These are phyloP conservation scores for Bugula neritina DNA, from an alignment of 2,888 invertebrate genomes.

Conservation along the genomic window DNA sequence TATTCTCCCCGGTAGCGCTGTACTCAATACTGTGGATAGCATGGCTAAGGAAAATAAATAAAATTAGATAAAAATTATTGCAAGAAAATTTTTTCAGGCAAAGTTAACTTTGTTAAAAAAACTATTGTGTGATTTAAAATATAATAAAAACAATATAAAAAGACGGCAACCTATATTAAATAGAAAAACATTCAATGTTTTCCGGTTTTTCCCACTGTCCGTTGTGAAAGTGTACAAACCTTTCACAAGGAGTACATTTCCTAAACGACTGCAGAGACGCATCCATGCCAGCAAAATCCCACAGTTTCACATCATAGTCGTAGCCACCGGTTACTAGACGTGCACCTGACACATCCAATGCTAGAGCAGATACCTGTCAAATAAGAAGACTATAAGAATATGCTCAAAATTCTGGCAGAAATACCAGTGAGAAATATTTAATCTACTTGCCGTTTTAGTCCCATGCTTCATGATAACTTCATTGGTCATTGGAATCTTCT, in stretches of 20 bases:
- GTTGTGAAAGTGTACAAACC: slow-evolving; percentile 43
- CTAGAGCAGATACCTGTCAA: slow-evolving; percentile 65
- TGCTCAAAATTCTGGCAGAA: no score
- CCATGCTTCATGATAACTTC: slow-evolving; percentile 81
- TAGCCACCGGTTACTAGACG: slow-evolving; percentile 82
- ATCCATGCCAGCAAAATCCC: slow-evolving; percentile 99
- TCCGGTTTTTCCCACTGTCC: no score
- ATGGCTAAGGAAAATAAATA: slow-evolving; percentile 58
- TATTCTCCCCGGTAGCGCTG: slow-evolving; percentile 85
- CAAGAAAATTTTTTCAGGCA: no score
- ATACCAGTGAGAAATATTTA: no score
- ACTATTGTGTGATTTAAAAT: no score
- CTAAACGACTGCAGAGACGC: slow-evolving; percentile 82
- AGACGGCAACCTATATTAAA: no score
- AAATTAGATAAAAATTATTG: not conserved
- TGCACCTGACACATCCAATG: slow-evolving; percentile 89
- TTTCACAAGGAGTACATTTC: slow-evolving; percentile 87
- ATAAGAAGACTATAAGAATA: not conserved
- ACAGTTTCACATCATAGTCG: slow-evolving; percentile 92
- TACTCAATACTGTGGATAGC: slow-evolving; percentile 84
- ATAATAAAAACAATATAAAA: no score
- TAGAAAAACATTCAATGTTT: no score
- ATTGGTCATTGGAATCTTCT: slow-evolving; percentile 56
- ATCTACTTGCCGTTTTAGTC: slow-evolving; percentile 65
- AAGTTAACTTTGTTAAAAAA: no score